Conservation (phyloP, 2,888 invertebrate genomes). For the Calameuta idolon region DNA sequence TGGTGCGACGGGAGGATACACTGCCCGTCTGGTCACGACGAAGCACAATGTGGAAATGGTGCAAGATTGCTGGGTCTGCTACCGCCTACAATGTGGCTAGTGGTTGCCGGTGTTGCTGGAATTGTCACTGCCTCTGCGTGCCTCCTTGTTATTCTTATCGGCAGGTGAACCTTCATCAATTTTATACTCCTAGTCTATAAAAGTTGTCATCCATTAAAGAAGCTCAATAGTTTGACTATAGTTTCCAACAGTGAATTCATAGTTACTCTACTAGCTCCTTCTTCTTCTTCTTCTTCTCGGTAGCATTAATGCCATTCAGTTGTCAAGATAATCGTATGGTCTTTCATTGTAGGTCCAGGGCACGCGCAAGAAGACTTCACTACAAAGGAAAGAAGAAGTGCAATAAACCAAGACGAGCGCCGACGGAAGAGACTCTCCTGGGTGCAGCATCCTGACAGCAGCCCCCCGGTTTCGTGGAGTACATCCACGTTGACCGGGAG, state of each 20-base stretch:
- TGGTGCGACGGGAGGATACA: conserved; percentile 69
- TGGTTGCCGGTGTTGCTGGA: conserved; percentile 63
- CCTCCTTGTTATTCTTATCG: conserved; percentile 64
- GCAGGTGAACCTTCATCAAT: conserved; percentile 59
- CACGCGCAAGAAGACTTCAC: conserved; percentile 70
- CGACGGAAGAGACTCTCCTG: conserved; percentile 78
- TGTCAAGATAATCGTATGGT: conserved; percentile 70
- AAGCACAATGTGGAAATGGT: conserved; percentile 71
- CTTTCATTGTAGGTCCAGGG: conserved; percentile 72
- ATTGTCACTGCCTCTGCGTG: conserved; percentile 68
- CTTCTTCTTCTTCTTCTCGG: background rate
- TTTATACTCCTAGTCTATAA: background rate
- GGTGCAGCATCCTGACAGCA: conserved; percentile 88
- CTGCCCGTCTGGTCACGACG: conserved; percentile 73
- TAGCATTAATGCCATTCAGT: conserved; percentile 14
- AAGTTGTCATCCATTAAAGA: background rate
- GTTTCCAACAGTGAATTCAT: background rate
- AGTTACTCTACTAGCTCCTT: background rate
- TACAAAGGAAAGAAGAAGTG: conserved; percentile 64
- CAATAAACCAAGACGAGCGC: conserved; percentile 68
- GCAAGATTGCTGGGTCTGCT: conserved; percentile 71
- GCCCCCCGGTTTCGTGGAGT: conserved; percentile 87
- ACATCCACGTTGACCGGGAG: conserved; percentile 92
- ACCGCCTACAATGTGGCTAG: conserved; percentile 63
- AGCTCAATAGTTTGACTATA: background rate